Evolutionary conservation across 2,113 vertebrate genomes (phyloP).

Genomic region (Gymnogyps californianus): DNA sequence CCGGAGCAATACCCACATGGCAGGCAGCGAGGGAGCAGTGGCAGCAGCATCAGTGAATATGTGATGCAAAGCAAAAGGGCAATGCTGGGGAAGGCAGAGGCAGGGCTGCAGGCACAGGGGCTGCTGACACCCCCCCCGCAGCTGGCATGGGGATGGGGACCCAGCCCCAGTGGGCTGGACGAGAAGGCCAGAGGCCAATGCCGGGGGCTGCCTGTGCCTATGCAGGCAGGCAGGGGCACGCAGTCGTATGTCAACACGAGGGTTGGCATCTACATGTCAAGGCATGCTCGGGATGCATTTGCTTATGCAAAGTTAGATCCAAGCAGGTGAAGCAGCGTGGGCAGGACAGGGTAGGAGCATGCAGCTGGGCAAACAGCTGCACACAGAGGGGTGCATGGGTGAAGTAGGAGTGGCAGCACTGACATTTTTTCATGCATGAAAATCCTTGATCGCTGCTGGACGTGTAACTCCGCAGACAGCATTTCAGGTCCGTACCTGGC

Average conservation of each 20-base stretch:
- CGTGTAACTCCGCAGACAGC: not conserved
- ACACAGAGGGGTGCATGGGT: fast-evolving
- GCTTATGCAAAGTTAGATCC: not conserved
- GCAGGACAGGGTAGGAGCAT: fast-evolving
- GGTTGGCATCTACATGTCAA: not conserved
- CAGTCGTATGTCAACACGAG: fast-evolving
- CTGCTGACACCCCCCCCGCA: not conserved
- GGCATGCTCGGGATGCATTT: fast-evolving
- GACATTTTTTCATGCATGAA: not conserved
- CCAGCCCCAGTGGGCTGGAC: no score
- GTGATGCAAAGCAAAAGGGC: not conserved
- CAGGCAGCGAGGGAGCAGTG: fast-evolving
- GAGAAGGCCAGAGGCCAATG: not conserved
- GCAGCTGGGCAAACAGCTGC: not conserved
- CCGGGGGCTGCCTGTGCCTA: not conserved
- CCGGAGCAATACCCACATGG: fast-evolving
- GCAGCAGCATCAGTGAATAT: fast-evolving
- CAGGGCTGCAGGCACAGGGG: not conserved
- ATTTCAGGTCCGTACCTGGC: not conserved
- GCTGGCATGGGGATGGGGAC: not conserved
- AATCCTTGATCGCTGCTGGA: not conserved
- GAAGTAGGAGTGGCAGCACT: not conserved
- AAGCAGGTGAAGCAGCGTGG: fast-evolving
- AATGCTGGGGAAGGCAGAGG: not conserved
- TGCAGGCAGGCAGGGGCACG: no score